These are phyloP conservation scores for Pao palembangensis DNA, from an alignment of 2,113 vertebrate species.

Conservation along the genomic window DNA sequence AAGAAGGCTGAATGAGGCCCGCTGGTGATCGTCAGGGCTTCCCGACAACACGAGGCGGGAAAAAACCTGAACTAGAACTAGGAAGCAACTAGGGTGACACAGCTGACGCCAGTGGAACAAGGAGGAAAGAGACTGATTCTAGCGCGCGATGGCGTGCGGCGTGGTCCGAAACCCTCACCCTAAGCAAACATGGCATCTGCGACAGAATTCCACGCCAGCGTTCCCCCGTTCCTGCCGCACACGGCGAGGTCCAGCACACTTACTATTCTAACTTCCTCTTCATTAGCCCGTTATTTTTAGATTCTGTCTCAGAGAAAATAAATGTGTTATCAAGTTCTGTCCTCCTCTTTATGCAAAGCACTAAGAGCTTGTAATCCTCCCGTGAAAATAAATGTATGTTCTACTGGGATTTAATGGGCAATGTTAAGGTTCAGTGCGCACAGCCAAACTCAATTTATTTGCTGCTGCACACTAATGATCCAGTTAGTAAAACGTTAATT, in stretches of 20 bases:
- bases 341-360: too few species aligned
- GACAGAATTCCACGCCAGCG: too few species aligned
- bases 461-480: not conserved
- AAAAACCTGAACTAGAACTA: not conserved
- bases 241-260: too few species aligned
- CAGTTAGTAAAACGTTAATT: not conserved
- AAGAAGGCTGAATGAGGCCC: not conserved
- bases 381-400: too few species aligned
- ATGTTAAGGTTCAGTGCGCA: not conserved
- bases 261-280: too few species aligned
- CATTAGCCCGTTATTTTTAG: too few species aligned
- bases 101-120: not conserved
- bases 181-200: not conserved
- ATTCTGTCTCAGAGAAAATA: too few species aligned
- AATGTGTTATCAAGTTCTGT: too few species aligned
- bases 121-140: not conserved
- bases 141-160: conserved; percentile 3
- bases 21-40: conserved; percentile 9
- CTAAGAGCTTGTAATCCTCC: too few species aligned
- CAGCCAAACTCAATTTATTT: not conserved
- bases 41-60: not conserved
- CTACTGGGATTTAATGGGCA: not conserved
- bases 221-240: too few species aligned
- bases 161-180: not conserved
- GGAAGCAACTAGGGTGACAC: not conserved